Conservation (phyloP, 2,888 invertebrate species). For the Ornithoptera priamus region DNA sequence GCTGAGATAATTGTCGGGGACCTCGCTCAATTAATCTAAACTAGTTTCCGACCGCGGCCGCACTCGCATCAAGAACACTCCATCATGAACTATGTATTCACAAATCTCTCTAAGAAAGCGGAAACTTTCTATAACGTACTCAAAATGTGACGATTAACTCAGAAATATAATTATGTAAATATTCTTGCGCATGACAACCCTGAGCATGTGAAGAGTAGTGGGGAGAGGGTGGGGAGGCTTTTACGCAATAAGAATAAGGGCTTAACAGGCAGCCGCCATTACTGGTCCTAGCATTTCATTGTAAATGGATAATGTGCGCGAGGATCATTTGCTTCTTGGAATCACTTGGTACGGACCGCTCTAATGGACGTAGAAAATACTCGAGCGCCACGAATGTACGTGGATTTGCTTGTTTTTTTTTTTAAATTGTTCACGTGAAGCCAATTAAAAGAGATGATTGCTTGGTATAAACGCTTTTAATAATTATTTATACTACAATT, state of each 20-base stretch:
- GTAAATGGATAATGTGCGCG: conserved; percentile 26
- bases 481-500: conserved; percentile 24
- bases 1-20: conserved; percentile 24
- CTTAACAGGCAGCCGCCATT: conserved; percentile 23
- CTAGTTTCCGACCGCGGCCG: conserved; percentile 7
- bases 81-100: no score
- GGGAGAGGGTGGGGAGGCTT: neutral
- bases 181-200: conserved; percentile 4
- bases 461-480: conserved; percentile 10
- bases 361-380: conserved; percentile 12
- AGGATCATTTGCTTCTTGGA: conserved; percentile 27
- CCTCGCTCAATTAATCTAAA: conserved; percentile 21
- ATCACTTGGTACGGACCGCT: conserved; percentile 7
- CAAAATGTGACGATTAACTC: no score
- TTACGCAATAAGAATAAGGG: conserved; percentile 24
- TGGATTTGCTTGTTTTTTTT: conserved; percentile 3
- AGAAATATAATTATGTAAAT: no score
- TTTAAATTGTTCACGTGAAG: conserved; percentile 10
- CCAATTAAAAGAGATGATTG: conserved; percentile 17
- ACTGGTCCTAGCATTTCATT: conserved; percentile 27
- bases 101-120: no score
- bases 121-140: no score
- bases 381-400: conserved; percentile 5
- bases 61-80: neutral
- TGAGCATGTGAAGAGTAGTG: neutral